Base-by-base conservation (phyloP, 2,113 vertebrate species). In the Sorex fumeus region DNA sequence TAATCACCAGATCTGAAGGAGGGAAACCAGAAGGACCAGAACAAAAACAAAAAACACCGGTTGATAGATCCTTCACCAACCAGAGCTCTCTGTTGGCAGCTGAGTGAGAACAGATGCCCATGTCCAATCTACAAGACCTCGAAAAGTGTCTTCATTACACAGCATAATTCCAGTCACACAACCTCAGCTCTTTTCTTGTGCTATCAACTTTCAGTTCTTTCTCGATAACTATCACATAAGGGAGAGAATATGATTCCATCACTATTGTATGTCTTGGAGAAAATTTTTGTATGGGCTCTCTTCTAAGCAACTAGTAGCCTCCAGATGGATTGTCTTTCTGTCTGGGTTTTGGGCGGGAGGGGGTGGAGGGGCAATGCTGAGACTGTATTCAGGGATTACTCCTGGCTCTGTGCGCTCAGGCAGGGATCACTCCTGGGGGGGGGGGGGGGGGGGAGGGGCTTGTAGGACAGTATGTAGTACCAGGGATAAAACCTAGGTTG, bases 41-140 rank as follows among this genome's bases (percentile, higher is more conserved):
- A 83, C 74, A 83, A 23, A 1, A 28, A 43, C 40, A 2, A 25
- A 36, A 36, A 13, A 40, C 34, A 36, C 60, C 66, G 43, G 12
- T 18, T 75, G 21, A 69, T 82, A 23, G 66, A 45, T 53, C 45
- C 34, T 23, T 47, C 72, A 30, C 21, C 32, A 78, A 28, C 5
- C 45, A 10, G n/a, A 62, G 69, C 57, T 84, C 30, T 94, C 57
- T 75, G 47, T 28, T 69, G 84, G 87, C 84, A 71, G 28, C 57
- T 60, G 88, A 6, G 3, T 80, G 77, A 62, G 50, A 83, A 78
- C 82, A 77, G 71, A 79, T 57, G 34, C 10, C 4, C 10, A 25
- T 21, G 50, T 28, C 40, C 30, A 80, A 27, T 27, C 53, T 34
- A 40, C 0, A 0, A 27, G 32, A 45, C 32, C 34, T 85, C 19